Base-by-base conservation (phyloP, 2,888 invertebrate species). In the Nowickia ferox region DNA sequence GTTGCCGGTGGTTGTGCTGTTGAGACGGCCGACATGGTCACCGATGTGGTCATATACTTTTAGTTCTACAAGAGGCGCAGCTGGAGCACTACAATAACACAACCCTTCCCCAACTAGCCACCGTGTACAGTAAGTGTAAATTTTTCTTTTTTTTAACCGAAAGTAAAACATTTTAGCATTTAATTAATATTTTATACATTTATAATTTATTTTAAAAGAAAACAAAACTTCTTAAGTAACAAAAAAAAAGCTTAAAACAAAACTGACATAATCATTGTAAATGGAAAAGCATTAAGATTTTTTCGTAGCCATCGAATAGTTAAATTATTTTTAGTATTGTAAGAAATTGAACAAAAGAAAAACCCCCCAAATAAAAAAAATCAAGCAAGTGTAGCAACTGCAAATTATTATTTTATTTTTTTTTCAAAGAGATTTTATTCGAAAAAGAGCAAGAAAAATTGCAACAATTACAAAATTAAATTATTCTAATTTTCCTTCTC, bases 11-110 rank as follows among this genome's bases (percentile, higher is more conserved):
- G 83, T 46, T 61, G 84, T 59, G 55, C 80, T 15, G 51, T 68
- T 13, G 76, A 79, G 3, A 30, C 71, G 44, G 22, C 72, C 10
- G 65, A 84, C 65, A 55, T 86, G 48, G 78, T 87, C 44, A 84
- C 84, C 69, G 88, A 89, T 84, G 85, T 88, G 65, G 87, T 88
- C 78, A 88, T 89, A 87, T 88, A 88, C 71, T 89, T 88, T 84
- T 88, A 88, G 87, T 87, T 76, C 65, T n/a, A 4, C 3, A 17
- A 17, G 1, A 48, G 19, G 13, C 1, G 42, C 53, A 9, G 40
- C 76, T 53, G 4, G 22, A 19, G 11, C 22, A 44, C 46, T 17
- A 13, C 63, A 10, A 42, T 30, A 9, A 55, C 2, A 61, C 30
- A 61, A 55, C 59, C 57, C 38, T 44, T 9, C 63, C 44, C 40